Evolutionary conservation across 2,888 invertebrate species (phyloP).

Genomic region (Geophilus truncorum): DNA sequence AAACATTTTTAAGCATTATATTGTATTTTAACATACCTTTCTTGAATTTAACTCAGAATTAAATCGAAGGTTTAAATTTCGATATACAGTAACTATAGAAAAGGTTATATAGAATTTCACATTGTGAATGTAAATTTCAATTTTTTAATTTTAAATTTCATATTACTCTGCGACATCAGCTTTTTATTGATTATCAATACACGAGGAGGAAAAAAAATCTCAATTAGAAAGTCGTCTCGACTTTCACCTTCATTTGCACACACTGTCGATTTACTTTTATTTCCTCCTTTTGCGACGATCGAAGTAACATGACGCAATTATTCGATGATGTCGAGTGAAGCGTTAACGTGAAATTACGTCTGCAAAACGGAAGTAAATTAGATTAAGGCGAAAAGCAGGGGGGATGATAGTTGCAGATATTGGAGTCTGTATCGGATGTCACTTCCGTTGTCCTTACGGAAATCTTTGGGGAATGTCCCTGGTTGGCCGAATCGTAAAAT

Average conservation of each 20-base stretch:
- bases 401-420: not conserved
- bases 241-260: not conserved
- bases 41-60: no score
- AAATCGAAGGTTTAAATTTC: no score
- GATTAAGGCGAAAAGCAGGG: not conserved
- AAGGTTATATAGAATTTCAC: no score
- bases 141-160: no score
- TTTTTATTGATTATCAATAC: not conserved
- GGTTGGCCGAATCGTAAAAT: not conserved
- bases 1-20: no score
- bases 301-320: not conserved
- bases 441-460: not conserved
- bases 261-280: not conserved
- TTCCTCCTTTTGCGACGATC: not conserved
- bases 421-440: not conserved
- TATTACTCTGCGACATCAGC: no score
- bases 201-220: not conserved
- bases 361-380: slow-evolving; percentile 1
- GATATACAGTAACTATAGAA: no score
- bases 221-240: not conserved
- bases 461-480: not conserved
- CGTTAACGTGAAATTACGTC: not conserved
- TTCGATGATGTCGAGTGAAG: not conserved
- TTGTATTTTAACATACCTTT: no score
- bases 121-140: no score